Percentiles rank a stretch among this genome's conserved stretches.
phyloP scores from a whole-genome alignment of 2,888 invertebrate species.

The Oegoconia quadripuncta region DNA sequence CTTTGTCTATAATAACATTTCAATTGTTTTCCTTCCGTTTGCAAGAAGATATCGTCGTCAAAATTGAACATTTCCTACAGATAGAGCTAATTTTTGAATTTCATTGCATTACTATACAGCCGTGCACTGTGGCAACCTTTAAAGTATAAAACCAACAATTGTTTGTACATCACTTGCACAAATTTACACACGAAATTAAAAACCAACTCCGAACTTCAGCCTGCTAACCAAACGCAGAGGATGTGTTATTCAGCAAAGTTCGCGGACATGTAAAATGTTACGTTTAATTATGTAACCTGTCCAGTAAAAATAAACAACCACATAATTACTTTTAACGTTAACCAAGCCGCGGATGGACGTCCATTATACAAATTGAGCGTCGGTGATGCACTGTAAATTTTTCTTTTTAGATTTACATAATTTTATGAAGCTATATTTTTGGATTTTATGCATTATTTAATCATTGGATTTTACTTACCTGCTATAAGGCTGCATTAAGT shows the following conservation, averaged over 20 bases:
- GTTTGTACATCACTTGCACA: no score
- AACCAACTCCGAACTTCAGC: background rate
- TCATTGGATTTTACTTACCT: no score
- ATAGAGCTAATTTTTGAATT: no score
- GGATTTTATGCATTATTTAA: background rate
- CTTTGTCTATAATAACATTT: no score
- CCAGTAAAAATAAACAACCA: constrained; percentile 33
- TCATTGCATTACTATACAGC: no score
- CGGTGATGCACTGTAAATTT: background rate
- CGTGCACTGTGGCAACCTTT: no score
- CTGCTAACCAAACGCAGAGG: background rate
- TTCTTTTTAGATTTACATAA: background rate
- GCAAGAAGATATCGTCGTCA: no score
- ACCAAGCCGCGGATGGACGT: constrained; percentile 18
- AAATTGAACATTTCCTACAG: no score
- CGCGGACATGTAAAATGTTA: constrained; percentile 27
- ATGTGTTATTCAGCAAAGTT: constrained; percentile 16
- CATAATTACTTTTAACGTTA: constrained; percentile 27
- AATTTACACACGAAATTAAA: background rate
- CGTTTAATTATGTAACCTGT: constrained; percentile 36
- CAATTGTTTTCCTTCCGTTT: no score
- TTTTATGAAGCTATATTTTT: background rate
- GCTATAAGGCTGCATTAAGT: no score
- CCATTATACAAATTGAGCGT: constrained; percentile 27
- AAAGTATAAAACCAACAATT: no score